These are phyloP conservation scores for Heloderma charlesbogerti DNA, from an alignment of 2,113 vertebrate genomes.

Conservation along the genomic window DNA sequence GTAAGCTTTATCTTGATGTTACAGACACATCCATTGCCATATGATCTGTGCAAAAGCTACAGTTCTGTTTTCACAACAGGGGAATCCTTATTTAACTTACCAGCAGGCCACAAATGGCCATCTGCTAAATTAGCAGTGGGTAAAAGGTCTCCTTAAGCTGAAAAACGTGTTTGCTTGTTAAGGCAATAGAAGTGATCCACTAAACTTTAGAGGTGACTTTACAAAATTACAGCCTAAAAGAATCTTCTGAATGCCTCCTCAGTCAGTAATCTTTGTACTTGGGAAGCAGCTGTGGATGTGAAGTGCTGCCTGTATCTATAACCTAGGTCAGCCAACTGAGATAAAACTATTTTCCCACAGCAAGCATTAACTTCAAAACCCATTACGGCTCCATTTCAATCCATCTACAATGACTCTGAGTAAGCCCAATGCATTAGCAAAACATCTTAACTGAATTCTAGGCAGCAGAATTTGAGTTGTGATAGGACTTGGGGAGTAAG, in stretches of 20 bases:
- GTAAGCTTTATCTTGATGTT: neutral
- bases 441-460: slow-evolving; percentile 37
- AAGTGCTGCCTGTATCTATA: slow-evolving; percentile 24
- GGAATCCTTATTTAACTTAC: slow-evolving; percentile 32
- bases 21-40: neutral
- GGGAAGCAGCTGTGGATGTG: slow-evolving; percentile 12
- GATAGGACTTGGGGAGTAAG: neutral
- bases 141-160: slow-evolving; percentile 9
- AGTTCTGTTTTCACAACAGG: slow-evolving; percentile 13
- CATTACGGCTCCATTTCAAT: neutral
- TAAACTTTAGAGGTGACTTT: slow-evolving; percentile 36
- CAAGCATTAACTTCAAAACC: slow-evolving; percentile 34
- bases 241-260: slow-evolving; percentile 1
- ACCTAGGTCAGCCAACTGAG: slow-evolving; percentile 31
- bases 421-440: slow-evolving; percentile 23
- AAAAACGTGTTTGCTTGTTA: neutral
- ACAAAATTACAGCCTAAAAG: slow-evolving; percentile 25
- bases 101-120: slow-evolving; percentile 8
- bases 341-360: slow-evolving; percentile 29
- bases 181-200: slow-evolving; percentile 20
- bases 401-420: slow-evolving; percentile 22
- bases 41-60: slow-evolving; percentile 8
- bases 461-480: slow-evolving; percentile 9
- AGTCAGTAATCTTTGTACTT: slow-evolving; percentile 26
- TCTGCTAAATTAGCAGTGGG: slow-evolving; percentile 15